phyloP scores from a whole-genome alignment of 2,113 vertebrate species.

The Phrynocephalus versicolor region DNA sequence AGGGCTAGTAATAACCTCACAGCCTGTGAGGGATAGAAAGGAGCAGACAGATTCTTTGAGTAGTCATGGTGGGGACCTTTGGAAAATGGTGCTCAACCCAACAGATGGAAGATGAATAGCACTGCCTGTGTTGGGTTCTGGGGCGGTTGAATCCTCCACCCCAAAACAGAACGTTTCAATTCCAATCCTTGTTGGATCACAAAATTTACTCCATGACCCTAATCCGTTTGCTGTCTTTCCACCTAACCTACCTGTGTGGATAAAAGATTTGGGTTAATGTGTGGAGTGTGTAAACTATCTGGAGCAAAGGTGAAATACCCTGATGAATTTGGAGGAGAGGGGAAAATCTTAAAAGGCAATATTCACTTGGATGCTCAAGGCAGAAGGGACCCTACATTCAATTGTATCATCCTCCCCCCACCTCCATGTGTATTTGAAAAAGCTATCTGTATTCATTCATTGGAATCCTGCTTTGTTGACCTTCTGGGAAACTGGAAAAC shows the following conservation, averaged over 20 bases:
- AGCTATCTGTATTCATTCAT: not conserved
- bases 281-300: no score
- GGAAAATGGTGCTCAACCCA: no score
- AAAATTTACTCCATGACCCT: not conserved
- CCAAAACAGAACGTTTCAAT: not conserved
- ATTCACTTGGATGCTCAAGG: not conserved
- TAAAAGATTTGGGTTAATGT: not conserved
- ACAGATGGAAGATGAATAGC: no score
- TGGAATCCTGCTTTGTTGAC: conserved; percentile 19
- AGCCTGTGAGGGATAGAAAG: no score
- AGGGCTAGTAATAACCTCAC: no score
- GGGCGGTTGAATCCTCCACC: no score
- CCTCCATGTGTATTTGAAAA: not conserved
- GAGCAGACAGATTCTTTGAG: no score
- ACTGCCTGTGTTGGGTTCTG: no score
- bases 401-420: not conserved
- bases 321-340: not conserved
- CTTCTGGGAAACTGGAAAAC: conserved; percentile 21
- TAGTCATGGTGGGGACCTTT: no score
- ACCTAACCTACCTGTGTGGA: not conserved
- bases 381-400: not conserved
- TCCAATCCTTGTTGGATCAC: no score
- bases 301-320: not conserved
- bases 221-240: not conserved
- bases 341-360: not conserved